A percentile compares a stretch with the other conserved stretches of the same genome.
Conservation (phyloP, 2,888 invertebrate species). For the Onthophagus sagittarius region DNA sequence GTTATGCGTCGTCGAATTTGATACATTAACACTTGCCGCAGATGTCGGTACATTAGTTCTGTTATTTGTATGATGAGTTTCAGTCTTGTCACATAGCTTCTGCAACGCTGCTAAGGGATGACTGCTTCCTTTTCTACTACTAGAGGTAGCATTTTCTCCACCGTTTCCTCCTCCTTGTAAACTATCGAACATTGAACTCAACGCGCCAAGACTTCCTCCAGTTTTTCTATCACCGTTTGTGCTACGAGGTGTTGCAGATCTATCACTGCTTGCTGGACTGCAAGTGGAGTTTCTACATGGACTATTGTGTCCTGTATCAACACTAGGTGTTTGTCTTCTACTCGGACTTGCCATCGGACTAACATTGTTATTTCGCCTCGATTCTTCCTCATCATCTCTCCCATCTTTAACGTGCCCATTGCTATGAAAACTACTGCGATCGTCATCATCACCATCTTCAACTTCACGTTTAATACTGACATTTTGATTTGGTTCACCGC, state of each 20-base stretch:
- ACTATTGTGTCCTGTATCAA: conserved; percentile 50
- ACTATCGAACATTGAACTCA: conserved; percentile 88
- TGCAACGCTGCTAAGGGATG: conserved; percentile 93
- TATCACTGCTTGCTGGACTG: conserved; percentile 74
- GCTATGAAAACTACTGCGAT: conserved; percentile 44
- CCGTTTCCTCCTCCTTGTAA: conserved; percentile 58
- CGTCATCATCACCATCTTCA: conserved; percentile 48
- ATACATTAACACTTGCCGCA: conserved; percentile 41
- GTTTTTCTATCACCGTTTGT: conserved; percentile 57
- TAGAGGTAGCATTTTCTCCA: conserved; percentile 50
- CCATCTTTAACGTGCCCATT: conserved; percentile 38
- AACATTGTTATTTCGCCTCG: conserved; percentile 29
- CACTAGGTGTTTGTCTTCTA: conserved; percentile 38
- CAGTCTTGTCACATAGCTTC: conserved; percentile 93
- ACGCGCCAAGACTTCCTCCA: conserved; percentile 70
- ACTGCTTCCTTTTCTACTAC: conserved; percentile 67
- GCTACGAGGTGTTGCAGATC: conserved; percentile 72
- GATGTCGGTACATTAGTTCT: conserved; percentile 44
- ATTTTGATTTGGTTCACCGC: conserved; percentile 48
- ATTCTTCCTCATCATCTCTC: conserved; percentile 43
- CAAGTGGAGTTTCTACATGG: conserved; percentile 59
- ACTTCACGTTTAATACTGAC: conserved; percentile 40
- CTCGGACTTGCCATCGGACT: conserved; percentile 45
- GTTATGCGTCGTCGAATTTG: conserved; percentile 38
- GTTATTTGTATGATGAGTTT: conserved; percentile 63